Evolutionary conservation across 2,888 invertebrate species (phyloP).

Genomic region (Acleris literana): DNA sequence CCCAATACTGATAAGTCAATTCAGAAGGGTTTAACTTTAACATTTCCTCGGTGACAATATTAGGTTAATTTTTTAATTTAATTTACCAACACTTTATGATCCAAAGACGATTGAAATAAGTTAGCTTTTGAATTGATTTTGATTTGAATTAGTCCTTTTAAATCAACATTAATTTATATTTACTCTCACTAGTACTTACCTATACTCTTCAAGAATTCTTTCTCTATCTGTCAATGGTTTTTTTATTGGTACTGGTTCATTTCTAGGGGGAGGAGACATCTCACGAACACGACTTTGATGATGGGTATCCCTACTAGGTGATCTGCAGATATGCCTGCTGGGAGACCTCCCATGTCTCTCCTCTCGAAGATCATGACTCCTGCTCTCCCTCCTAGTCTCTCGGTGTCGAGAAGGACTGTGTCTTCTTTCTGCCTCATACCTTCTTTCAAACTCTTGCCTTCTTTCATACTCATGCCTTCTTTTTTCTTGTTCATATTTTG

Average conservation of each 20-base stretch:
- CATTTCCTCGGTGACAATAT: too few relatives aligned
- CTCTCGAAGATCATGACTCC: slow-evolving; percentile 47
- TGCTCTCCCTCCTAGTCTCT: slow-evolving; percentile 55
- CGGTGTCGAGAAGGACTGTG: slow-evolving; percentile 51
- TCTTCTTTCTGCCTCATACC: slow-evolving; percentile 54
- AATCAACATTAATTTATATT: not conserved
- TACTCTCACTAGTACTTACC: slow-evolving; percentile 47
- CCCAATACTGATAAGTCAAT: too few relatives aligned
- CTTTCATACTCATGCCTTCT: slow-evolving; percentile 56
- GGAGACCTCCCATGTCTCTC: slow-evolving; percentile 42
- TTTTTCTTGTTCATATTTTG: slow-evolving; percentile 50
- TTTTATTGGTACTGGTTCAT: slow-evolving; percentile 43
- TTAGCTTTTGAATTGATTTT: too few relatives aligned
- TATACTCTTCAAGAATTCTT: slow-evolving; percentile 74
- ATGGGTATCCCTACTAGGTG: slow-evolving; percentile 46
- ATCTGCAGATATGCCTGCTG: slow-evolving; percentile 43
- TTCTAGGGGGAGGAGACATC: slow-evolving; percentile 47
- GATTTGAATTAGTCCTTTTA: not conserved
- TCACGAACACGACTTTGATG: slow-evolving; percentile 49
- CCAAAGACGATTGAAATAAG: too few relatives aligned
- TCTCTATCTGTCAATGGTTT: slow-evolving; percentile 71
- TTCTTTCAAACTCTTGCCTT: slow-evolving; percentile 45
- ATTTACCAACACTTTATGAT: too few relatives aligned
- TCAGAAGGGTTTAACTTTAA: too few relatives aligned
- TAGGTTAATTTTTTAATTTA: too few relatives aligned